Evolutionary conservation across 2,113 vertebrate genomes (phyloP).

Genomic region (Labeo catla): DNA sequence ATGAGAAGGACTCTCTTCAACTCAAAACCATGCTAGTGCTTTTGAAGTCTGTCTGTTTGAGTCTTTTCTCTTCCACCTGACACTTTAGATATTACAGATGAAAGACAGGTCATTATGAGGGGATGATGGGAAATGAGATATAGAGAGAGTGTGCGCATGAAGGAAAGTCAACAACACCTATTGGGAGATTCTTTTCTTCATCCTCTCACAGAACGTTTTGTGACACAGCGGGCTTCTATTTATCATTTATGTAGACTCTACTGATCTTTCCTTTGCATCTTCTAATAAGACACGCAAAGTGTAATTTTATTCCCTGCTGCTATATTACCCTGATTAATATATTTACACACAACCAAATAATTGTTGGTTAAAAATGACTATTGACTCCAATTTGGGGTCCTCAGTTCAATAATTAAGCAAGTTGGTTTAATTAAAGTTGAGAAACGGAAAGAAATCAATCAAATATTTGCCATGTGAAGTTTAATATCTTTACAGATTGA

Average conservation of each 20-base stretch:
- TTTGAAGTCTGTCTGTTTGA: slow-evolving; percentile 23
- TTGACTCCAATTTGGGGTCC: background rate
- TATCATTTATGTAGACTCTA: background rate
- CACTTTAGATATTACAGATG: slow-evolving; percentile 24
- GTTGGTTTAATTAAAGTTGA: slow-evolving; percentile 14
- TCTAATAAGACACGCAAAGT: background rate
- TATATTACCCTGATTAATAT: background rate
- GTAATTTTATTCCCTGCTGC: background rate
- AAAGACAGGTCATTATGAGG: slow-evolving; percentile 4
- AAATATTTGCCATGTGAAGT: slow-evolving; percentile 19
- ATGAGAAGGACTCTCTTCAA: slow-evolving; percentile 23
- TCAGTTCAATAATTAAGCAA: background rate
- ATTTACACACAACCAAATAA: background rate
- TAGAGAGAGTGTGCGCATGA: background rate
- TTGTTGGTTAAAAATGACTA: slow-evolving; percentile 5
- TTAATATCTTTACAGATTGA: slow-evolving; percentile 20
- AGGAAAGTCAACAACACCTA: slow-evolving; percentile 28
- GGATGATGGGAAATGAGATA: background rate
- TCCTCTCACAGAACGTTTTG: background rate
- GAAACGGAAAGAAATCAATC: background rate
- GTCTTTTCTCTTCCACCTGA: slow-evolving; percentile 32
- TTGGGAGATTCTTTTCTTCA: background rate
- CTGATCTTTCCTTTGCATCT: background rate
- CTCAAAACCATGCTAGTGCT: background rate
- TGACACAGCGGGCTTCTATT: background rate